A percentile compares a stretch with the other conserved stretches of the same genome.
phyloP scores from a whole-genome alignment of 30 jellyfish, hydroid and myxozoan species.

The Cassiopea xamachana region DNA sequence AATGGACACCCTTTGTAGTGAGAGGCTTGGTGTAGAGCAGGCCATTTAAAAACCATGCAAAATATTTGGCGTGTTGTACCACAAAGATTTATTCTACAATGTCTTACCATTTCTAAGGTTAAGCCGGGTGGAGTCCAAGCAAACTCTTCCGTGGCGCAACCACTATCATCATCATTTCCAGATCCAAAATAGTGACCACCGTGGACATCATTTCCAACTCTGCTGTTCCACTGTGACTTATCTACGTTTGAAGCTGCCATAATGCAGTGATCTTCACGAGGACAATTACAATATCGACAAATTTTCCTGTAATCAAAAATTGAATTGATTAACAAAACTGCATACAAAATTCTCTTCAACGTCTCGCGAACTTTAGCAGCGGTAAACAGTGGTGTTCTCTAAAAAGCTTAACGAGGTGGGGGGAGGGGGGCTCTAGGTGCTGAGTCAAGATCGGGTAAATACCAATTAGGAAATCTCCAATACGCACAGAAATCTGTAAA shows the following conservation, averaged over 20 bases:
- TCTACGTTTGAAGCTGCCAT: constrained; percentile 70
- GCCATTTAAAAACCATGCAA: neutral
- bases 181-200: constrained; percentile 48
- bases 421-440: no score
- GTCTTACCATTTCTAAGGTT: neutral
- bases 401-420: no score
- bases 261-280: constrained; percentile 95
- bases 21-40: no score
- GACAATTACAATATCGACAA: constrained; percentile 91
- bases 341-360: no score
- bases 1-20: no score
- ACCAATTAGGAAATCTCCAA: no score
- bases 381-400: no score
- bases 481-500: no score
- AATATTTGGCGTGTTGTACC: neutral
- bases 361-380: no score
- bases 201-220: constrained; percentile 49
- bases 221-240: constrained; percentile 50
- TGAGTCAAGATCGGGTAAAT: no score
- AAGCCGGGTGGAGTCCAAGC: constrained; percentile 98
- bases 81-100: neutral
- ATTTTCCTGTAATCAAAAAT: constrained; percentile 66
- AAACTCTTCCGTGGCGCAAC: constrained; percentile 96
- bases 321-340: no score
- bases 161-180: constrained; percentile 97